phyloP scores from a whole-genome alignment of 2,888 invertebrate species.

The Escarpia spicata region DNA sequence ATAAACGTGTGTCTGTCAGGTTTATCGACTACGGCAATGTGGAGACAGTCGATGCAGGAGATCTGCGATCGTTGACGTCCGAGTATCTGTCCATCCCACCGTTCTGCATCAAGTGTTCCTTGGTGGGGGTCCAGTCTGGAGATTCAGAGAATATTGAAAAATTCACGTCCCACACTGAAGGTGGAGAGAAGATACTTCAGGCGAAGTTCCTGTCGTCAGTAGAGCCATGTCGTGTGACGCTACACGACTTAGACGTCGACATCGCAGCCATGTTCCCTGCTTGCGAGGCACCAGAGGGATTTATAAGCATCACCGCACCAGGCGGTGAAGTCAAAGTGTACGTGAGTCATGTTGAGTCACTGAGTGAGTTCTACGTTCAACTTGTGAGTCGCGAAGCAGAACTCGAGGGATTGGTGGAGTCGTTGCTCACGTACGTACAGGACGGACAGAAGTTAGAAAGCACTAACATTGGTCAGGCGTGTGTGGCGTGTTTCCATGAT shows the following conservation, averaged over 20 bases:
- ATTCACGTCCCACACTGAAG: neutral
- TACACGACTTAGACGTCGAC: neutral
- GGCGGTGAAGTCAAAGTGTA: neutral
- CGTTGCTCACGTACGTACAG: neutral
- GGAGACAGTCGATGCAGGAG: conserved; percentile 22
- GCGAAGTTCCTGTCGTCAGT: neutral
- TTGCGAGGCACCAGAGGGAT: neutral
- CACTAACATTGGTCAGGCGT: conserved; percentile 21
- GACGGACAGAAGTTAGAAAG: neutral
- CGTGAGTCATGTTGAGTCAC: neutral
- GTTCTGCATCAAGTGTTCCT: neutral
- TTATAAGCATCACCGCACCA: neutral
- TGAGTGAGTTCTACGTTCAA: neutral
- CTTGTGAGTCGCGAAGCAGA: neutral
- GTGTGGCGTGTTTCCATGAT: conserved; percentile 44
- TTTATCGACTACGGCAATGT: conserved; percentile 36
- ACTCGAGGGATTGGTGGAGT: neutral
- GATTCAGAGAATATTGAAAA: neutral
- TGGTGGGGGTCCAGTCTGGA: neutral
- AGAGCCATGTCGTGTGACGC: neutral
- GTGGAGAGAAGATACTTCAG: neutral
- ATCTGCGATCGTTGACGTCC: neutral
- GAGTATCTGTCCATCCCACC: neutral
- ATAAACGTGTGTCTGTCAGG: neutral
- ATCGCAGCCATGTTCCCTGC: neutral